A percentile compares a stretch with the other conserved stretches of the same genome.
These are phyloP conservation scores for Oscarella lobularis DNA, from an alignment of 37 sponge, comb jelly and placozoan genomes.

Conservation along the genomic window DNA sequence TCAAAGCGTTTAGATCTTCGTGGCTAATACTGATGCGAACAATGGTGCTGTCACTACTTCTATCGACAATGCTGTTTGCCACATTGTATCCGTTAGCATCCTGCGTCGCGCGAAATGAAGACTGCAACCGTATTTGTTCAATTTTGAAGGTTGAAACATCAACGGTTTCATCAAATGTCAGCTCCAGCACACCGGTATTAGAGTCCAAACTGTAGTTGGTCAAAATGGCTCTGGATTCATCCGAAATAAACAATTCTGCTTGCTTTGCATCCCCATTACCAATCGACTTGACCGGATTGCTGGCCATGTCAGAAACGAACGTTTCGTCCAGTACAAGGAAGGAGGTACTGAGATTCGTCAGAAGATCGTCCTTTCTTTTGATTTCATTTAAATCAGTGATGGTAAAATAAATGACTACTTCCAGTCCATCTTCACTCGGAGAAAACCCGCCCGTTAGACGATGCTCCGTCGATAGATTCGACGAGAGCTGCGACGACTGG, in stretches of 20 bases:
- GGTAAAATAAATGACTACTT: constrained; percentile 24
- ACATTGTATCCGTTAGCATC: constrained; percentile 26
- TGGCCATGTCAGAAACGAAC: constrained; percentile 73
- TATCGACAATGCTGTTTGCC: constrained; percentile 31
- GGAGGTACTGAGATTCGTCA: constrained; percentile 28
- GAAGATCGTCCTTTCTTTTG: constrained; percentile 52
- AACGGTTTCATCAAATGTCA: constrained; percentile 80
- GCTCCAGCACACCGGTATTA: constrained; percentile 39
- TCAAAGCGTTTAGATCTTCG: constrained; percentile 57
- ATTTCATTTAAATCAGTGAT: constrained; percentile 57
- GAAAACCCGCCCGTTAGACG: constrained; percentile 56
- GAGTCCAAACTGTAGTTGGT: constrained; percentile 50
- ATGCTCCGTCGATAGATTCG: neutral
- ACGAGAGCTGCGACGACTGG: neutral
- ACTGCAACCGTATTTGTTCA: constrained; percentile 47
- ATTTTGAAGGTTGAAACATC: constrained; percentile 55
- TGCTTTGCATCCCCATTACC: constrained; percentile 46
- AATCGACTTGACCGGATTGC: constrained; percentile 49
- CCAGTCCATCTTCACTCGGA: constrained; percentile 53
- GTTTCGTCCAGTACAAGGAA: constrained; percentile 33
- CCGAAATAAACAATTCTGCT: constrained; percentile 31
- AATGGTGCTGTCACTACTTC: neutral
- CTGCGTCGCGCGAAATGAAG: constrained; percentile 25
- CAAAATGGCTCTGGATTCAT: constrained; percentile 61
- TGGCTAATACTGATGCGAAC: neutral